phyloP scores from a whole-genome alignment of 37 sponge, comb jelly and placozoan species.

The Agelas oroides region DNA sequence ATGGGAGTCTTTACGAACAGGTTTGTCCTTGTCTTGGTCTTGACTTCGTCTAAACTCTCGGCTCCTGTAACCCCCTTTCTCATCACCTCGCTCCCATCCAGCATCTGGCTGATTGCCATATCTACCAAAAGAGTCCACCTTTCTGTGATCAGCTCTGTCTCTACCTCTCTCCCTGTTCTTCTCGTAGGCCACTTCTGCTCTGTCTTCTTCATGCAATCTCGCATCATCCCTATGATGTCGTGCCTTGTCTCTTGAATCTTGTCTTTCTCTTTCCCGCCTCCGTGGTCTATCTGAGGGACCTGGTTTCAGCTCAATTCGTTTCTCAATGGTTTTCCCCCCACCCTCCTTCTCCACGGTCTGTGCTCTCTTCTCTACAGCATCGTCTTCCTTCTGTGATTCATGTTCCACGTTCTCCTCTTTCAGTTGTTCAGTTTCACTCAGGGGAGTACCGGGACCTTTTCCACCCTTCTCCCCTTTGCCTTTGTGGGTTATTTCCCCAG shows the following conservation, averaged over 20 bases:
- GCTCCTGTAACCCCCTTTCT: background rate
- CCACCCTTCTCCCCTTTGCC: background rate
- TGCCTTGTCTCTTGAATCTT: background rate
- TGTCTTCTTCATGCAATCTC: too few relatives aligned
- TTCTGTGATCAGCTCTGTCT: conserved; percentile 15
- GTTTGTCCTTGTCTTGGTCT: background rate
- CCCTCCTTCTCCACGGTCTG: background rate
- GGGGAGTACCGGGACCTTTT: background rate
- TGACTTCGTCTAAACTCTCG: background rate
- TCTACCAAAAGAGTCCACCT: conserved; percentile 12
- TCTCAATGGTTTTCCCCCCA: background rate
- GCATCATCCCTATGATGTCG: background rate
- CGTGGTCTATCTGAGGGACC: background rate
- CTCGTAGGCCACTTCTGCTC: background rate
- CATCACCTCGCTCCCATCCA: background rate
- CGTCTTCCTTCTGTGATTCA: too few relatives aligned
- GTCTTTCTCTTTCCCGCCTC: too few relatives aligned
- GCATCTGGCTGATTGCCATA: background rate
- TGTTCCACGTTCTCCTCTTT: too few relatives aligned
- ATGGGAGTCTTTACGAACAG: background rate
- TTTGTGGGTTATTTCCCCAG: background rate
- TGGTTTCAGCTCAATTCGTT: background rate
- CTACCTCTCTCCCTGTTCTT: background rate
- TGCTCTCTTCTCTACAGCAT: background rate
- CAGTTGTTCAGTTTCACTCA: background rate